Conservation (phyloP, 2,797 vertebrate species). For the Coreius guichenoti region DNA sequence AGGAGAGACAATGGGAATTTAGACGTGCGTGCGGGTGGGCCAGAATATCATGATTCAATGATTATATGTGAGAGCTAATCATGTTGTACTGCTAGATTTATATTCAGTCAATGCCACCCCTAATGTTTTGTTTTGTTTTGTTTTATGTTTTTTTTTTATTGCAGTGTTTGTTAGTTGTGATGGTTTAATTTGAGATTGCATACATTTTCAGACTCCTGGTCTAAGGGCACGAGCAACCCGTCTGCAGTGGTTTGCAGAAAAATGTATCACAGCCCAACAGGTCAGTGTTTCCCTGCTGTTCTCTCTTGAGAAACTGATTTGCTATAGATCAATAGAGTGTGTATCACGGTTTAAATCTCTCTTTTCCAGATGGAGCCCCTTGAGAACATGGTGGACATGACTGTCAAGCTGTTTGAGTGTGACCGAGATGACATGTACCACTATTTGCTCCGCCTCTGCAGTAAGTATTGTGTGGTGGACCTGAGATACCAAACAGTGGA, state of each 20-base stretch:
- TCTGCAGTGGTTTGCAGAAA: constrained; percentile 89
- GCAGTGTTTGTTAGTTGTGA: neutral
- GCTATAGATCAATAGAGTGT: neutral
- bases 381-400: constrained; percentile 90
- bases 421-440: constrained; percentile 93
- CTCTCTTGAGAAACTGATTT: neutral
- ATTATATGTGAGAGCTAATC: neutral
- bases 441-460: constrained; percentile 82
- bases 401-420: constrained; percentile 90
- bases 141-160: neutral
- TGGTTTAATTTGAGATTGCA: neutral
- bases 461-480: constrained; percentile 77
- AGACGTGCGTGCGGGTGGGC: neutral
- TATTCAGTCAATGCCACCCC: neutral
- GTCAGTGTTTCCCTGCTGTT: constrained; percentile 68
- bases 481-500: constrained; percentile 16
- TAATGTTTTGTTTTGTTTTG: neutral
- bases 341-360: neutral
- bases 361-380: constrained; percentile 82
- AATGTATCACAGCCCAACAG: constrained; percentile 82
- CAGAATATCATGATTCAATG: neutral
- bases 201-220: constrained; percentile 85
- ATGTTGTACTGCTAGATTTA: neutral
- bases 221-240: constrained; percentile 84
- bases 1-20: constrained; percentile 41